A percentile compares a stretch with the other conserved stretches of the same genome.
These are phyloP conservation scores for Ardeotis arabs DNA, from an alignment of 2,113 vertebrate species.

Conservation along the genomic window DNA sequence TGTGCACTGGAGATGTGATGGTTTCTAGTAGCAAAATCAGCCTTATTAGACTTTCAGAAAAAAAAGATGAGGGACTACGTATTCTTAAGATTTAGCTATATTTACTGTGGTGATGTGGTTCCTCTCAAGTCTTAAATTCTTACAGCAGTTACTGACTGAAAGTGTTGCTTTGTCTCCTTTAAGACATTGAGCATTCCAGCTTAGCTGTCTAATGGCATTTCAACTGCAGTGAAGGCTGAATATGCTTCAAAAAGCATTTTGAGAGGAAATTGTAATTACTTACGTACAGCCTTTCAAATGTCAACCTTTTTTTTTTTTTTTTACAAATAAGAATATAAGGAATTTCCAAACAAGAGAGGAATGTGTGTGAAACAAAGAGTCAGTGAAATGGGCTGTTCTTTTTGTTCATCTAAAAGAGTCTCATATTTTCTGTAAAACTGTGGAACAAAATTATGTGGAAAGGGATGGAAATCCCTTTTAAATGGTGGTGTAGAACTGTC, in stretches of 20 bases:
- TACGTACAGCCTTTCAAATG: neutral
- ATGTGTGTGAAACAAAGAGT: neutral
- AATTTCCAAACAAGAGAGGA: neutral
- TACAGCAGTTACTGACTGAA: neutral
- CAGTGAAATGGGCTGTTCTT: neutral
- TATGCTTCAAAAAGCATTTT: neutral
- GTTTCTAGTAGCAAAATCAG: neutral
- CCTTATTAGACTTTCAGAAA: neutral
- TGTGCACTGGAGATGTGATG: neutral
- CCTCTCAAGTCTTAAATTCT: neutral
- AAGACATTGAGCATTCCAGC: neutral
- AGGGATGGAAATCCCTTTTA: neutral
- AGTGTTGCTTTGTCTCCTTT: neutral
- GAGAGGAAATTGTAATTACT: neutral
- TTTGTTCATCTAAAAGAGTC: neutral
- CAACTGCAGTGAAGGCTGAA: neutral
- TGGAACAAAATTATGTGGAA: neutral
- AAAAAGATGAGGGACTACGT: neutral
- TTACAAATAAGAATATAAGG: neutral
- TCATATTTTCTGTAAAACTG: neutral
- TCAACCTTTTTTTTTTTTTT: neutral
- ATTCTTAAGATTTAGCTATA: neutral
- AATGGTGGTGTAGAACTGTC: neutral
- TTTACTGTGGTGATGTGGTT: neutral
- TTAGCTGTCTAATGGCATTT: neutral